These are phyloP conservation scores for Agriopis leucophaearia DNA, from an alignment of 2,888 invertebrate species.

Conservation along the genomic window DNA sequence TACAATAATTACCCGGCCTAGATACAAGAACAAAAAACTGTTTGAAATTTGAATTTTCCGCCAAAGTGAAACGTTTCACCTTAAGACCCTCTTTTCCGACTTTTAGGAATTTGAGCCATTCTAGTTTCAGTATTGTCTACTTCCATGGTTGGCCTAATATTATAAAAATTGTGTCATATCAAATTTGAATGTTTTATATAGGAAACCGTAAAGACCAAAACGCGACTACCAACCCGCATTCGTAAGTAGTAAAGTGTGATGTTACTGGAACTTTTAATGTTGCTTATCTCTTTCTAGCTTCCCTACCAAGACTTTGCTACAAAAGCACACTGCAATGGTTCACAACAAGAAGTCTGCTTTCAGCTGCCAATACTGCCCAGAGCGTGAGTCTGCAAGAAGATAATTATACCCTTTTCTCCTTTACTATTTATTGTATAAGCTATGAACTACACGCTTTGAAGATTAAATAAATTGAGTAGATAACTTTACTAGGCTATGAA, in stretches of 20 bases:
- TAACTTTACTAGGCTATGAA: neutral
- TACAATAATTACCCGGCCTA: too few relatives aligned
- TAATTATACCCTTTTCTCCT: neutral
- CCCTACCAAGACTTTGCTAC: constrained; percentile 54
- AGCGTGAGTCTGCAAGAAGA: constrained; percentile 68
- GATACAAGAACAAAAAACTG: too few relatives aligned
- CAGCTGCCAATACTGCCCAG: constrained; percentile 71
- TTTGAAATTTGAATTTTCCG: too few relatives aligned
- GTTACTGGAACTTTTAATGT: constrained; percentile 8
- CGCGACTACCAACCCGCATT: too few relatives aligned
- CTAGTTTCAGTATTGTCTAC: too few relatives aligned
- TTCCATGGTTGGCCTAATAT: too few relatives aligned
- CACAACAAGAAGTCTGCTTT: constrained; percentile 59
- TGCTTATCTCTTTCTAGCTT: constrained; percentile 65
- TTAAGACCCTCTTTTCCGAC: too few relatives aligned
- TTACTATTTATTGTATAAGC: constrained; percentile 51
- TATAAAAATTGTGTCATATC: too few relatives aligned
- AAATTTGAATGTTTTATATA: too few relatives aligned
- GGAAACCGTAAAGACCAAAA: too few relatives aligned
- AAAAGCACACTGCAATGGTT: constrained; percentile 58
- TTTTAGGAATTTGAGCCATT: too few relatives aligned
- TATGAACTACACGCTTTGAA: constrained; percentile 70
- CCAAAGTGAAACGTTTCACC: too few relatives aligned
- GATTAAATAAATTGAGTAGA: neutral
- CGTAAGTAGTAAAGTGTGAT: constrained; percentile 38